These are phyloP conservation scores for Microcebus murinus DNA, from an alignment of 2,113 vertebrate genomes.

Conservation along the genomic window DNA sequence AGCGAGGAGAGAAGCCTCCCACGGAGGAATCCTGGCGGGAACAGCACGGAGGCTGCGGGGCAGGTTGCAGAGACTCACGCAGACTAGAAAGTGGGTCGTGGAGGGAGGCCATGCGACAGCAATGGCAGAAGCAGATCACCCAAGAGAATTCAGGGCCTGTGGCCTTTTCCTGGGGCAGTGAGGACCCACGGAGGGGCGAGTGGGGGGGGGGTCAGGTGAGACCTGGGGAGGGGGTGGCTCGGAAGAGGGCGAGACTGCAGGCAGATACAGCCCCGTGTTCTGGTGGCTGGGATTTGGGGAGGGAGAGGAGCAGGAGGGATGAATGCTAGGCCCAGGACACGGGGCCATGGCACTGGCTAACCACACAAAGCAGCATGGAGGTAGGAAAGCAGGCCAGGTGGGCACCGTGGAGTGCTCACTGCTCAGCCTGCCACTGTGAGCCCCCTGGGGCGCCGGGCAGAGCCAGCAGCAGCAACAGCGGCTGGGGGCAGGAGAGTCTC, in stretches of 20 bases:
- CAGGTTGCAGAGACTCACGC: neutral
- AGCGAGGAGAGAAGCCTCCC: neutral
- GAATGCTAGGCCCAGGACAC: neutral
- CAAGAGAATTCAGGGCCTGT: neutral
- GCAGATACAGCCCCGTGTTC: neutral
- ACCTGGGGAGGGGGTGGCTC: neutral
- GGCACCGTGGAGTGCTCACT: neutral
- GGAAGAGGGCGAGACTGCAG: neutral
- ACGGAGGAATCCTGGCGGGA: neutral
- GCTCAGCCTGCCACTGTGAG: neutral
- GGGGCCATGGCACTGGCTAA: neutral
- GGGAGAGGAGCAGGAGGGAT: neutral
- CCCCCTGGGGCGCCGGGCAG: neutral
- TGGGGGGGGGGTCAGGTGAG: neutral
- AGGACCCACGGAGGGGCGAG: neutral
- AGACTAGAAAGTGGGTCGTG: neutral
- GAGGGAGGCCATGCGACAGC: neutral
- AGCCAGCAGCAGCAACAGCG: neutral
- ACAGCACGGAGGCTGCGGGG: rapidly evolving
- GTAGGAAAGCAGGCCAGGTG: neutral
- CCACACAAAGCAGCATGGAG: neutral
- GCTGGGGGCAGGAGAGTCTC: neutral
- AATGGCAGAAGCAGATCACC: neutral
- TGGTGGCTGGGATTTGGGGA: neutral
- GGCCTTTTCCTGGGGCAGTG: neutral